phyloP scores from a whole-genome alignment of 2,888 invertebrate species.

The Luperina testacea region DNA sequence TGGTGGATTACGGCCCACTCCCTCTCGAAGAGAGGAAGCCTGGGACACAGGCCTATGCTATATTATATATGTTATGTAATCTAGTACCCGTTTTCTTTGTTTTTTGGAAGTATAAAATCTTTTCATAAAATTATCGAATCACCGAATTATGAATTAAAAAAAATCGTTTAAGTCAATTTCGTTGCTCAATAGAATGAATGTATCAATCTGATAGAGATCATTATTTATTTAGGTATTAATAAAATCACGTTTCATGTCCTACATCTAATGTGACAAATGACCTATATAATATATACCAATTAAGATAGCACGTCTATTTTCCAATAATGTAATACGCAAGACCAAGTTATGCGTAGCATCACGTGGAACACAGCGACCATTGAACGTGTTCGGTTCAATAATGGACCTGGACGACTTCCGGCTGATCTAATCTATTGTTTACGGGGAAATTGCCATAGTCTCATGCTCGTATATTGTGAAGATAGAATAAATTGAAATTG shows the following conservation, averaged over 20 bases:
- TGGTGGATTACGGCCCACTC: too few species aligned
- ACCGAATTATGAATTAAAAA: too few species aligned
- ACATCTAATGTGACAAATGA: conserved; percentile 4
- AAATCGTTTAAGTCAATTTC: background rate
- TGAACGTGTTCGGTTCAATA: conserved; percentile 30
- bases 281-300: conserved; percentile 19
- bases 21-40: too few species aligned
- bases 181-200: background rate
- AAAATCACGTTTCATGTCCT: background rate
- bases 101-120: too few species aligned
- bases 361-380: background rate
- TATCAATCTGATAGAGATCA: background rate
- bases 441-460: conserved; percentile 1
- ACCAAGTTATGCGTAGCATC: conserved; percentile 16
- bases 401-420: conserved; percentile 6
- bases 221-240: background rate
- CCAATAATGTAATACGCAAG: conserved; percentile 21
- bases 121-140: too few species aligned
- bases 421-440: conserved; percentile 26
- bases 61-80: too few species aligned
- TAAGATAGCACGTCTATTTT: background rate
- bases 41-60: too few species aligned
- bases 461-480: background rate
- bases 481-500: background rate
- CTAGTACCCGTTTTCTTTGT: too few species aligned